Conservation (phyloP, 1,140 invertebrate genomes). For the Brachionus rotundiformis region DNA sequence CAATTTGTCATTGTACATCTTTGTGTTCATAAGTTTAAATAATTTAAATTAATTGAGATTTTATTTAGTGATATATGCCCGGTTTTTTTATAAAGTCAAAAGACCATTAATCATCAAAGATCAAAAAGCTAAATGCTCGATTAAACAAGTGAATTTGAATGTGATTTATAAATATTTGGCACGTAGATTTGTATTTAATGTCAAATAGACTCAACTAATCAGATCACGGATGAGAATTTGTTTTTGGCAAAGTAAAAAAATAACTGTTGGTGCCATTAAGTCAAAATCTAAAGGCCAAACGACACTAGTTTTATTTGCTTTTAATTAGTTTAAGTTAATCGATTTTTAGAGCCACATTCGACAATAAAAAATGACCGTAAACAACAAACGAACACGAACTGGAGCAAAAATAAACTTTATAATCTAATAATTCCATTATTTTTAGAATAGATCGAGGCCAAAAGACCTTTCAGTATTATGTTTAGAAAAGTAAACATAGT, state of each 20-base stretch:
- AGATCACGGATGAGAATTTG: slow-evolving; percentile 14
- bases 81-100: slow-evolving; percentile 4
- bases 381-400: slow-evolving; percentile 36
- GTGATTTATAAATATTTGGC: slow-evolving; percentile 47
- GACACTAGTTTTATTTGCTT: slow-evolving; percentile 27
- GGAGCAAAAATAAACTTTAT: slow-evolving; percentile 42
- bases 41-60: slow-evolving; percentile 34
- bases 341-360: slow-evolving; percentile 34
- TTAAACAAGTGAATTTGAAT: slow-evolving; percentile 25
- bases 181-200: slow-evolving; percentile 29
- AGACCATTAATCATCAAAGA: neutral
- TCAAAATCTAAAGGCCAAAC: slow-evolving; percentile 8
- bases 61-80: slow-evolving; percentile 30
- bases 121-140: slow-evolving; percentile 16
- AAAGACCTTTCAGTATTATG: slow-evolving; percentile 20
- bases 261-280: slow-evolving; percentile 33
- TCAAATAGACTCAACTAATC: neutral
- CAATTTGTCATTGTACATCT: slow-evolving; percentile 8
- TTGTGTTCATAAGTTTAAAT: slow-evolving; percentile 5
- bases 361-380: slow-evolving; percentile 40
- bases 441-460: neutral
- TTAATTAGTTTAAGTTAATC: slow-evolving; percentile 34
- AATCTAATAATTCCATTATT: slow-evolving; percentile 34
- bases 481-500: slow-evolving; percentile 29
- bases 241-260: neutral